Evolutionary conservation across 2,888 invertebrate species (phyloP).

Genomic region (Orgyia antiqua): DNA sequence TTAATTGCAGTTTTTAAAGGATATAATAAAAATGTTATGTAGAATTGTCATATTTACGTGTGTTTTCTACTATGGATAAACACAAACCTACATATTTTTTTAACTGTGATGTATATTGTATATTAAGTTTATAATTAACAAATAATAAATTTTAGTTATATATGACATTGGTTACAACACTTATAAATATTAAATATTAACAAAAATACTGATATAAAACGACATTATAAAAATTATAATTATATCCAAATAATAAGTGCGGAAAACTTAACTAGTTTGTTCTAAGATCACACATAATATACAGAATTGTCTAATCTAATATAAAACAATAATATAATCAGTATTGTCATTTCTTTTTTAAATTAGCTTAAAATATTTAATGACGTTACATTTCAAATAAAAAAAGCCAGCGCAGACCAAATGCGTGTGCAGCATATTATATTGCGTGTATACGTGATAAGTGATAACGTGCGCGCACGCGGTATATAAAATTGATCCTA

Average conservation of each 20-base stretch:
- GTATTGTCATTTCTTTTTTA: slow-evolving; percentile 18
- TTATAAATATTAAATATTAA: slow-evolving; percentile 28
- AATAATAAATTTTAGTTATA: slow-evolving; percentile 32
- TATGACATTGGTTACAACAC: slow-evolving; percentile 28
- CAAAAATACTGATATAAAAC: slow-evolving; percentile 30
- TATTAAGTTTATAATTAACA: slow-evolving; percentile 25
- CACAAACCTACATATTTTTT: no score
- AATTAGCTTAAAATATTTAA: no score
- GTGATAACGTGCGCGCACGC: no score
- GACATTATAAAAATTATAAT: slow-evolving; percentile 24
- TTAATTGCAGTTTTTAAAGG: no score
- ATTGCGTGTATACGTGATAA: no score
- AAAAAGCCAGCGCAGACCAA: no score
- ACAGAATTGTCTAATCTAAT: slow-evolving; percentile 1
- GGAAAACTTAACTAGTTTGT: slow-evolving; percentile 17
- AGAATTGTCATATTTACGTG: neutral
- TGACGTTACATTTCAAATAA: no score
- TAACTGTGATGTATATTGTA: slow-evolving; percentile 25
- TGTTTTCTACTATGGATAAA: no score
- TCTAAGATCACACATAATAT: slow-evolving; percentile 22
- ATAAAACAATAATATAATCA: slow-evolving; percentile 3
- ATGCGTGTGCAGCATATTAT: no score
- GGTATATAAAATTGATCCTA: no score
- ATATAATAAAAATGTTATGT: neutral
- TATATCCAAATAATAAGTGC: slow-evolving; percentile 23